phyloP scores from a whole-genome alignment of 2,888 invertebrate species.

The Philereme vetulata region DNA sequence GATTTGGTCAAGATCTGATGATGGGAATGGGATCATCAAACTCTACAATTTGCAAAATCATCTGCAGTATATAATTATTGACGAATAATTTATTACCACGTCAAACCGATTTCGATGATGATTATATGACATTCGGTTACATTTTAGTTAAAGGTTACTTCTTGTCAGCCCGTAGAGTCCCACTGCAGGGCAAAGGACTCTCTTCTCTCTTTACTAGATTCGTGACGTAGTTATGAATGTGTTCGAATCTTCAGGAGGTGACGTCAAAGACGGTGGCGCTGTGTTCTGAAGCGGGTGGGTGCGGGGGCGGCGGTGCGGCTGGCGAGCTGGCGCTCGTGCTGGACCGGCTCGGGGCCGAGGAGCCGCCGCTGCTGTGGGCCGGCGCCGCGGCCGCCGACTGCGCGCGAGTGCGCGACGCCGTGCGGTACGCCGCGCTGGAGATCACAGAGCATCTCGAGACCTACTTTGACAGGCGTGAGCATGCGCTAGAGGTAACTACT shows the following conservation, averaged over 20 bases:
- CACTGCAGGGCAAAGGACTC: too few species aligned
- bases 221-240: not conserved
- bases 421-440: constrained; percentile 95
- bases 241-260: constrained; percentile 85
- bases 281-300: constrained; percentile 55
- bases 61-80: too few species aligned
- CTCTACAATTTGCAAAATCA: too few species aligned
- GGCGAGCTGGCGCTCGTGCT: constrained; percentile 67
- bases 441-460: constrained; percentile 98
- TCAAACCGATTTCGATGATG: too few species aligned
- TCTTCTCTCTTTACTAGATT: too few species aligned
- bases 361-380: constrained; percentile 96
- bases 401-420: constrained; percentile 89
- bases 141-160: too few species aligned
- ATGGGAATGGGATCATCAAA: too few species aligned
- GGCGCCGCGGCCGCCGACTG: constrained; percentile 88
- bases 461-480: constrained; percentile 95
- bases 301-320: constrained; percentile 38
- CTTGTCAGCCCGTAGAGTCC: too few species aligned
- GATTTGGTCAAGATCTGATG: too few species aligned
- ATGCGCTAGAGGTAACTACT: constrained; percentile 88
- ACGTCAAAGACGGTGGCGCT: constrained; percentile 87
- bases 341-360: constrained; percentile 86
- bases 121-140: too few species aligned
- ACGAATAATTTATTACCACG: too few species aligned